A percentile compares a stretch with the other conserved stretches of the same genome.
Conservation (phyloP, 2,113 vertebrate genomes). For the Eupsittula cactorum region DNA sequence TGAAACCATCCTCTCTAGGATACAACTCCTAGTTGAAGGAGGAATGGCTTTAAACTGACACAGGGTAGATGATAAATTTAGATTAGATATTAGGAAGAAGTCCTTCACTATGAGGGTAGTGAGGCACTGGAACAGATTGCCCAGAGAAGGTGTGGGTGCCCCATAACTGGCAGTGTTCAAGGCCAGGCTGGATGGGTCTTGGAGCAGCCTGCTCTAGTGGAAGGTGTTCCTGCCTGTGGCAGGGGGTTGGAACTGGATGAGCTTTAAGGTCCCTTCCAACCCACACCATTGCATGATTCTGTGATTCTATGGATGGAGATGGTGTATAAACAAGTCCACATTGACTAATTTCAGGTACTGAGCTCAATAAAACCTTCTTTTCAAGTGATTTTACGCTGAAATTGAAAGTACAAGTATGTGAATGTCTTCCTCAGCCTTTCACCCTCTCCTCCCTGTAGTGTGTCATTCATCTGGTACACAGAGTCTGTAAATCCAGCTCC, state of each 20-base stretch:
- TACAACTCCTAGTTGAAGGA: background rate
- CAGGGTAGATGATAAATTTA: background rate
- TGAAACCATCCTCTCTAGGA: background rate
- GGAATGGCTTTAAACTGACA: background rate
- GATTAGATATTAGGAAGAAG: background rate
- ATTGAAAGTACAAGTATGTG: background rate
- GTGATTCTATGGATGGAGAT: background rate
- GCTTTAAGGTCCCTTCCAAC: background rate
- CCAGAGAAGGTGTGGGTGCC: background rate
- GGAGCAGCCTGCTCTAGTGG: background rate
- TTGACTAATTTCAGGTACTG: background rate
- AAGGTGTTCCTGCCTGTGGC: background rate
- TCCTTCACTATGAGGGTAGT: background rate
- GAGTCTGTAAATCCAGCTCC: background rate
- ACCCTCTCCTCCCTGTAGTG: background rate
- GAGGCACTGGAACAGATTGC: background rate
- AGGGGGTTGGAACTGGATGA: background rate
- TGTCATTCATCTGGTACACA: background rate
- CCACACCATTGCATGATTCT: background rate
- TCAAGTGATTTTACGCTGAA: accelerated
- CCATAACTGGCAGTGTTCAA: background rate
- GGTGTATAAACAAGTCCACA: background rate
- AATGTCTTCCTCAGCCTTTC: background rate
- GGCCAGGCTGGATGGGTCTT: background rate
- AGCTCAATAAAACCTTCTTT: background rate